phyloP scores from a whole-genome alignment of 1,140 invertebrate species.

The Cyphomyrmex costatus region DNA sequence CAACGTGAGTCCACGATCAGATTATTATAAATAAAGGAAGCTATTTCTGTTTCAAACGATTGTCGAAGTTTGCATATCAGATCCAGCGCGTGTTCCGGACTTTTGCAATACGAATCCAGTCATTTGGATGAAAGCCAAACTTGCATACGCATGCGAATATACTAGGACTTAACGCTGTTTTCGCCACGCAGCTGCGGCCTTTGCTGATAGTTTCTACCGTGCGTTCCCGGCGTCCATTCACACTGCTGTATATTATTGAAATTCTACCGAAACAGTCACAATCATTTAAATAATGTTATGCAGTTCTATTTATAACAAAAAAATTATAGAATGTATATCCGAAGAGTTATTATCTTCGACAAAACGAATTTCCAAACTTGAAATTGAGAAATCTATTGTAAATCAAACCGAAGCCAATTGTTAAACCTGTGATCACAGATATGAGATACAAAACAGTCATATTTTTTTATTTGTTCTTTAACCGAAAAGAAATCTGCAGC shows the following conservation, averaged over 20 bases:
- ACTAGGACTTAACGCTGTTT: background rate
- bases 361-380: background rate
- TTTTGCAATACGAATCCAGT: background rate
- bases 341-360: background rate
- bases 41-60: background rate
- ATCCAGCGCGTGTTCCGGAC: background rate
- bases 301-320: background rate
- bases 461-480: background rate
- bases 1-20: background rate
- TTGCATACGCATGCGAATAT: background rate
- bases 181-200: background rate
- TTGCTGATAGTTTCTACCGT: background rate
- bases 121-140: background rate
- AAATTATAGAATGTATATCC: background rate
- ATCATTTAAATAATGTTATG: background rate
- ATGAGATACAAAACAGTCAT: background rate
- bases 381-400: background rate
- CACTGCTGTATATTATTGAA: background rate
- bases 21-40: slow-evolving; percentile 14
- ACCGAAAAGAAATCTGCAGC: background rate
- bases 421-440: background rate
- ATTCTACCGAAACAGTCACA: background rate
- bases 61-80: background rate
- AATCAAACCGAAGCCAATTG: background rate
- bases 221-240: background rate